phyloP scores from a whole-genome alignment of 2,797 vertebrate genomes.

The Xenopus petersii region DNA sequence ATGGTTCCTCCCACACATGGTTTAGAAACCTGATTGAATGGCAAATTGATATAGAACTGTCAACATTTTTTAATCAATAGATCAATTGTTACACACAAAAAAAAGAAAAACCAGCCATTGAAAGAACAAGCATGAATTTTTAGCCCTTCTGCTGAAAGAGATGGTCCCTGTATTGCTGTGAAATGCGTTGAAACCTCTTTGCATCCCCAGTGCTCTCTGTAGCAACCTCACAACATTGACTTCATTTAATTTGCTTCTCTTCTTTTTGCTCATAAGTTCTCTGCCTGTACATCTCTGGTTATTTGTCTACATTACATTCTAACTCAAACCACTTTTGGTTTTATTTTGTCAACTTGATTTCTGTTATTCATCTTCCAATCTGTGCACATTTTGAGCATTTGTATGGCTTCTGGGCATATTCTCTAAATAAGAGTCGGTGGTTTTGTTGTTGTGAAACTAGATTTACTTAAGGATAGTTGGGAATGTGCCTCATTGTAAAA shows the following conservation, averaged over 20 bases:
- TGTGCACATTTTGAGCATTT: slow-evolving; percentile 65
- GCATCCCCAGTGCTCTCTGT: no score
- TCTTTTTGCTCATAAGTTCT: slow-evolving; percentile 40
- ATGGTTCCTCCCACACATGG: no score
- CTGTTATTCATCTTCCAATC: slow-evolving; percentile 65
- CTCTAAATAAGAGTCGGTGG: slow-evolving; percentile 15
- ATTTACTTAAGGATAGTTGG: slow-evolving; percentile 51
- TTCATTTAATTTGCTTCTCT: slow-evolving; percentile 22
- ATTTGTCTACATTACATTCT: slow-evolving; percentile 53
- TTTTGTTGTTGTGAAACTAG: slow-evolving; percentile 55
- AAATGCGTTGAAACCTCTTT: no score
- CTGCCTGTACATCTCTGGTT: slow-evolving; percentile 51
- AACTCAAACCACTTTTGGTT: slow-evolving; percentile 51
- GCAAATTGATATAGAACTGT: no score
- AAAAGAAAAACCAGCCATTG: no score
- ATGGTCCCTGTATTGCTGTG: no score
- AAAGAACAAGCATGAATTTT: no score
- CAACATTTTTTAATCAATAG: no score
- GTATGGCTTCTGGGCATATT: slow-evolving; percentile 60
- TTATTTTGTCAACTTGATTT: slow-evolving; percentile 29
- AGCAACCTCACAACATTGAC: neutral
- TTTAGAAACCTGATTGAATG: no score
- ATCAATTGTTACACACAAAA: no score
- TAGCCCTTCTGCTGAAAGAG: no score
- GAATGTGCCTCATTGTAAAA: slow-evolving; percentile 56